Evolutionary conservation across 2,113 vertebrate species (phyloP).

Genomic region (Nibea coibor): DNA sequence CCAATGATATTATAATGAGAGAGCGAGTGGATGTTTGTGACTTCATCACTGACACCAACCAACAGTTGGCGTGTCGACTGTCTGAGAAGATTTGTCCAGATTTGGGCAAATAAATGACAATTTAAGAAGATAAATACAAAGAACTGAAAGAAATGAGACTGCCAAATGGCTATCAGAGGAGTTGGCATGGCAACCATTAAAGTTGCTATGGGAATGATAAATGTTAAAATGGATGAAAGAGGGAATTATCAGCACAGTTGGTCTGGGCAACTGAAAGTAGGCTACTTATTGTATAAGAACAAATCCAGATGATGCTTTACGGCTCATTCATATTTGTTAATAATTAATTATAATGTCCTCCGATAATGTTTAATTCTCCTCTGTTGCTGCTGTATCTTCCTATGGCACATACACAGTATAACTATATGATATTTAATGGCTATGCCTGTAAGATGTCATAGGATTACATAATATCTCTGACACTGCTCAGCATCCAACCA

Average conservation of each 20-base stretch:
- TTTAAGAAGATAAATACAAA: slow-evolving; percentile 49
- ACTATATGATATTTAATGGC: neutral
- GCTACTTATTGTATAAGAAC: slow-evolving; percentile 14
- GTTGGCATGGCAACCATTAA: slow-evolving; percentile 69
- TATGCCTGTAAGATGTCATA: neutral
- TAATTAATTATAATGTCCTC: neutral
- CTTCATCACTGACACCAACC: slow-evolving; percentile 6
- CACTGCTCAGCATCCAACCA: neutral
- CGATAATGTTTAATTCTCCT: neutral
- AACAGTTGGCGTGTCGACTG: slow-evolving; percentile 33
- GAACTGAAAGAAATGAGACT: slow-evolving; percentile 33
- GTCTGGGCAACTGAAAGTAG: slow-evolving; percentile 13
- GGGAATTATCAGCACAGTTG: slow-evolving; percentile 54
- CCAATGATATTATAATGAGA: neutral
- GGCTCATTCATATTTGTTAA: neutral
- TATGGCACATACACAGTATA: neutral
- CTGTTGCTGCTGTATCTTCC: neutral
- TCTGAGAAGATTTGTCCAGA: slow-evolving; percentile 42
- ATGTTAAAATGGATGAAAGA: slow-evolving; percentile 55
- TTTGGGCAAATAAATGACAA: slow-evolving; percentile 48
- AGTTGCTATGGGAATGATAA: slow-evolving; percentile 70
- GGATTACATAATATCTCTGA: slow-evolving; percentile 41
- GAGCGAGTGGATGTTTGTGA: slow-evolving; percentile 9
- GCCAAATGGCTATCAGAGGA: slow-evolving; percentile 56
- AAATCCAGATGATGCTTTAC: neutral